Evolutionary conservation across 2,888 invertebrate genomes (phyloP).

Genomic region (Patella depressa): DNA sequence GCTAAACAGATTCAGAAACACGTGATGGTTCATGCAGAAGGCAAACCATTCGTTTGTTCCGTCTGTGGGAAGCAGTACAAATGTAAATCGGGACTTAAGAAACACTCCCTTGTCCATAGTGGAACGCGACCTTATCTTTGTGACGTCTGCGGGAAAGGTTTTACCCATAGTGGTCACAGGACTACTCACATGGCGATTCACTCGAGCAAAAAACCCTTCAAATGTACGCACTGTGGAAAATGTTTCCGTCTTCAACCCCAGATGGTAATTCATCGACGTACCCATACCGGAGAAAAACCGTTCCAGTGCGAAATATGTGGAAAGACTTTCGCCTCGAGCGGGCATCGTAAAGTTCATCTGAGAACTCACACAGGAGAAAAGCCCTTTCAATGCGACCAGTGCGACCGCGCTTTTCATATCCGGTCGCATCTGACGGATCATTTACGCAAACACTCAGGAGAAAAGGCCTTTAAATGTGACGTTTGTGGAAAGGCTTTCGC

Average conservation of each 20-base stretch:
- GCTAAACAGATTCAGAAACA: too few relatives aligned
- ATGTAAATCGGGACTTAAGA: not conserved
- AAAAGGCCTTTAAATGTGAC: conserved; percentile 11
- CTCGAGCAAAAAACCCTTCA: not conserved
- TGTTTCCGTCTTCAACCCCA: too few relatives aligned
- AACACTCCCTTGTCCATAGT: conserved; percentile 10
- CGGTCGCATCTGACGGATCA: conserved; percentile 24
- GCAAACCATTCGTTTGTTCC: not conserved
- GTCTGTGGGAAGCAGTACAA: conserved; percentile 14
- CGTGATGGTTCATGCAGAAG: too few relatives aligned
- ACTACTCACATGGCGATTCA: conserved; percentile 28
- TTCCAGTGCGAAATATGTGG: conserved; percentile 28
- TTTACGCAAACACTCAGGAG: conserved; percentile 17
- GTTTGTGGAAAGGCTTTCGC: conserved; percentile 3
- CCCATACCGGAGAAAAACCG: conserved; percentile 10
- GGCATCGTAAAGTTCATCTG: conserved; percentile 25
- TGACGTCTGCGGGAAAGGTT: conserved; percentile 15
- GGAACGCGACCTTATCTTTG: conserved; percentile 20
- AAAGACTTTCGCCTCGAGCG: conserved; percentile 18
- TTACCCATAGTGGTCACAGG: conserved; percentile 17
- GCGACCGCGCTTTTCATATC: conserved; percentile 31
- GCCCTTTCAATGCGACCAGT: conserved; percentile 33
- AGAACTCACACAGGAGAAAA: conserved; percentile 35
- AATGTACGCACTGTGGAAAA: too few relatives aligned
- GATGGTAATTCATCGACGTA: too few relatives aligned